A percentile compares a stretch with the other conserved stretches of the same genome.
These are phyloP conservation scores for Xestia c-nigrum DNA, from an alignment of 2,888 invertebrate genomes.

Conservation along the genomic window DNA sequence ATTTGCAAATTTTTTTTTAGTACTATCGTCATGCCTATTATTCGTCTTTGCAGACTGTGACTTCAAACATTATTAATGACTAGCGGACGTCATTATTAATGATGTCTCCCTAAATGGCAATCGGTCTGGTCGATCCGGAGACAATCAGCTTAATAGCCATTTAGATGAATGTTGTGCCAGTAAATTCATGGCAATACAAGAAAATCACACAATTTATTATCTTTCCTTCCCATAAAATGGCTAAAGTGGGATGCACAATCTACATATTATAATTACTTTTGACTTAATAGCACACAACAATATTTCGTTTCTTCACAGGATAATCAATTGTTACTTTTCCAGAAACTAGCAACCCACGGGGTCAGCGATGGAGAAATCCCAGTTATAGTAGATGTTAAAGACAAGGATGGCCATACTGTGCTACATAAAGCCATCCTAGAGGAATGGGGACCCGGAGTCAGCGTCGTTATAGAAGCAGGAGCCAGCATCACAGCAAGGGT, in stretches of 20 bases:
- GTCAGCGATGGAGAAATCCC: constrained; percentile 18
- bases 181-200: not conserved
- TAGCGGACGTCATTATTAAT: not conserved
- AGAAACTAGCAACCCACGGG: constrained; percentile 54
- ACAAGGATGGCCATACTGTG: constrained; percentile 79
- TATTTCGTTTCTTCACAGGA: not conserved
- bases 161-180: not conserved
- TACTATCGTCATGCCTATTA: too few species aligned
- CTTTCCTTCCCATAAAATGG: not conserved
- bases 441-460: constrained; percentile 80
- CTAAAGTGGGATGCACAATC: not conserved
- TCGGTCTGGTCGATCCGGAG: not conserved
- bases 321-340: constrained; percentile 18
- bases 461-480: constrained; percentile 80
- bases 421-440: constrained; percentile 79
- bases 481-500: constrained; percentile 75
- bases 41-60: not conserved
- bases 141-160: not conserved
- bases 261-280: too few species aligned
- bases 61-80: too few species aligned
- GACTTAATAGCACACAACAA: not conserved
- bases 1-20: too few species aligned
- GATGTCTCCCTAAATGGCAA: not conserved
- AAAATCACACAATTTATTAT: not conserved
- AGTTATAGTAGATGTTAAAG: constrained; percentile 68